Percentiles rank a stretch among this genome's conserved stretches.
Conservation (phyloP, 2,888 invertebrate species). For the Pristionchus arcanus region DNA sequence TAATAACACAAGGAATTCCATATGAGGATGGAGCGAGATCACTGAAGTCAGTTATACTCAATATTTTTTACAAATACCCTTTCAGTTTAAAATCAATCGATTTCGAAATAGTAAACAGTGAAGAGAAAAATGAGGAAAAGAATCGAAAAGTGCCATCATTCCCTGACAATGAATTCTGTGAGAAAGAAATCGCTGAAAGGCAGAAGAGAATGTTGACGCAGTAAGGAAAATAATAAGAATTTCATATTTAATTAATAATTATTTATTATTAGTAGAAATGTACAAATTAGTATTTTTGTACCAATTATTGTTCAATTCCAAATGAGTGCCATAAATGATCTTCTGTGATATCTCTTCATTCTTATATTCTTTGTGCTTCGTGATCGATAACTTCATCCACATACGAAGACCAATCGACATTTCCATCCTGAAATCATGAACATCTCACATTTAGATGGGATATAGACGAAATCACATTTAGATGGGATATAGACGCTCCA, state of each 20-base stretch:
- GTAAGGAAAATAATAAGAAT: background rate
- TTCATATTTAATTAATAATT: background rate
- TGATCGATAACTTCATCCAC: constrained; percentile 47
- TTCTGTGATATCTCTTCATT: background rate
- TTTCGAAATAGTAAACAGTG: background rate
- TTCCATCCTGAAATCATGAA: background rate
- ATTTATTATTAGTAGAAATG: no score
- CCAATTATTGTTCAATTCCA: background rate
- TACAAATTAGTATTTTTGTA: background rate
- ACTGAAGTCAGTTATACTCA: background rate
- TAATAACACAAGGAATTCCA: background rate
- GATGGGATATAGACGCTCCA: no score
- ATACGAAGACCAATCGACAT: constrained; percentile 49
- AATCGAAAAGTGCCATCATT: background rate
- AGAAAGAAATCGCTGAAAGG: background rate
- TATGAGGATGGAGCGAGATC: constrained; percentile 26
- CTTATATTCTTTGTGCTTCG: constrained; percentile 25
- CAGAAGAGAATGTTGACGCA: background rate
- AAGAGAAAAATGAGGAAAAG: background rate
- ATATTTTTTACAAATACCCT: no score
- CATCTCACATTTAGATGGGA: background rate
- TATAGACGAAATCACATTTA: background rate
- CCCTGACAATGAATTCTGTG: constrained; percentile 11
- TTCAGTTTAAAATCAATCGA: constrained; percentile 22
- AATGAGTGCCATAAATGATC: background rate